Evolutionary conservation across 2,888 invertebrate species (phyloP).

Genomic region (Tipula lateralis): DNA sequence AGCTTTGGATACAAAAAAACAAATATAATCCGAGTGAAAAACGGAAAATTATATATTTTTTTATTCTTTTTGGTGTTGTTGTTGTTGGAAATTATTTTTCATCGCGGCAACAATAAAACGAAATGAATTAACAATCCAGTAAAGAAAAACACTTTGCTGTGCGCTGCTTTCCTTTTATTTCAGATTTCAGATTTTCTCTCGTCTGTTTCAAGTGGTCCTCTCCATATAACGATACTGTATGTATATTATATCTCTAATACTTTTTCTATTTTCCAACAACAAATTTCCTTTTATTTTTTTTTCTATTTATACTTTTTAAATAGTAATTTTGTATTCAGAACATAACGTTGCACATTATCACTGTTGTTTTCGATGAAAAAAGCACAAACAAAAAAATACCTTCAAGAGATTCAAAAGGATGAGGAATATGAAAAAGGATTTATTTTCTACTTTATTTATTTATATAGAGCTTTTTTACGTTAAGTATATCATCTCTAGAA

Average conservation of each 20-base stretch:
- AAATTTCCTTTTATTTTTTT: not conserved
- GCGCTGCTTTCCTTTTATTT: not conserved
- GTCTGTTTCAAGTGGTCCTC: not conserved
- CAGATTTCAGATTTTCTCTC: not conserved
- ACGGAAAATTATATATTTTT: not conserved
- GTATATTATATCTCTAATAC: not conserved
- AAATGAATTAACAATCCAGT: slow-evolving; percentile 24
- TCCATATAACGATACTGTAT: not conserved
- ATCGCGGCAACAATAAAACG: slow-evolving; percentile 9
- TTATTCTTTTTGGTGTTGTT: not conserved
- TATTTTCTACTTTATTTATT: slow-evolving; percentile 1
- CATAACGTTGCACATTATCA: slow-evolving; percentile 26
- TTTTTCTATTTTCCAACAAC: not conserved
- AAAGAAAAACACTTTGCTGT: slow-evolving; percentile 14
- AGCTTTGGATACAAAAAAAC: not conserved
- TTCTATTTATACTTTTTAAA: slow-evolving; percentile 19
- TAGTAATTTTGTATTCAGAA: slow-evolving; percentile 26
- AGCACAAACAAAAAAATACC: not conserved
- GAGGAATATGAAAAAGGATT: slow-evolving; percentile 19
- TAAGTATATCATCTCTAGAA: not conserved
- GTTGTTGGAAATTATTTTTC: not conserved
- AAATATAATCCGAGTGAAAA: slow-evolving; percentile 20
- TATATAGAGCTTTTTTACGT: slow-evolving; percentile 24
- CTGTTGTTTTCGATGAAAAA: not conserved
- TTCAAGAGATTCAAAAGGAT: not conserved